Base-by-base conservation (phyloP, 2,888 invertebrate genomes). In the Clepsis dumicolana region DNA sequence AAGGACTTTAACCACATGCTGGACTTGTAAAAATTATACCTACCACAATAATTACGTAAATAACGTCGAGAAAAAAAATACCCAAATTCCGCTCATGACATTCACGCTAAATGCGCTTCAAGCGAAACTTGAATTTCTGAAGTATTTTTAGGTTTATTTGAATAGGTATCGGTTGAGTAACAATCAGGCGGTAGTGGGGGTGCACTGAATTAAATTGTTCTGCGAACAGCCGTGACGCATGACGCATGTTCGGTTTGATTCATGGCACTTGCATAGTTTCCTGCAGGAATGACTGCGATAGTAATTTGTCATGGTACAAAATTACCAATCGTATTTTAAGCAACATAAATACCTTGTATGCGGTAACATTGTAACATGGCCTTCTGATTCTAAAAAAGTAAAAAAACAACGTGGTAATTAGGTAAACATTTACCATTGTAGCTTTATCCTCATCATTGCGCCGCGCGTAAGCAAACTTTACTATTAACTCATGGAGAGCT, bases 401-500 rank as follows among this genome's bases (percentile, higher is more conserved):
- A 18, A 48, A 48, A 57, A 2, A 56, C 5, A 25, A 57, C 48
- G 54, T 48, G n/a, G n/a, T 25, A 48, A n/a, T n/a, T 54, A 32
- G 38, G n/a, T 32, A 44, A 56, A 56, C 50, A 65, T 52, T 59
- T 68, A 68, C 68, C 68, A 68, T 68, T 68, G 57, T 32, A 59
- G 59, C 32, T 68, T 68, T 59, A 64, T 68, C 64, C 68, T 68
- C 63, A 68, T 64, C 35, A 38, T 48, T 25, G 25, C 32, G 48
- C 16, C 35, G 12, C 35, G n/a, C 1, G 16, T 16, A 29, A 8
- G 25, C 29, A 53, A 53, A 27, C 27, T 35, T 59, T 25, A 41
- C 8, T 7, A 25, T 25, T 10, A 48, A 48, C 59, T 41, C 59
- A 25, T 41, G 8, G 16, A 59, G 24, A 25, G 10, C 38, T 21